Conservation (phyloP, 2,888 invertebrate species). For the Chrysina gloriosa region DNA sequence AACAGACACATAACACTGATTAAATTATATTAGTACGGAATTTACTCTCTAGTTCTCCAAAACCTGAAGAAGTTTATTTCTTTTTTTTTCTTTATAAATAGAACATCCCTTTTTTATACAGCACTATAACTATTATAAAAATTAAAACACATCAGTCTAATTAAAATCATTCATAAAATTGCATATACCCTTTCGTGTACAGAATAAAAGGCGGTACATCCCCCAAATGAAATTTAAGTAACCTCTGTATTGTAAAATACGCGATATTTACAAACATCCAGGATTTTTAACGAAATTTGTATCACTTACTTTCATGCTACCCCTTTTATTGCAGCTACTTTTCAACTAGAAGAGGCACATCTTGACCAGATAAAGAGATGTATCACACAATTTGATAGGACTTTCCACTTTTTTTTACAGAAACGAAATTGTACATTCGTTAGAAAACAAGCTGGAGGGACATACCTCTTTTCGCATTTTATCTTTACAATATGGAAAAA, state of each 20-base stretch:
- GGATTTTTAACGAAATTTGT: too few species aligned
- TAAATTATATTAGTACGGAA: slow-evolving; percentile 44
- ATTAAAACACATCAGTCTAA: slow-evolving; percentile 42
- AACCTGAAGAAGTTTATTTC: slow-evolving; percentile 34
- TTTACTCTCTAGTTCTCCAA: slow-evolving; percentile 41
- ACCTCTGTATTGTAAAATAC: too few species aligned
- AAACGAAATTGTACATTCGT: too few species aligned
- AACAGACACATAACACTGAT: slow-evolving; percentile 44
- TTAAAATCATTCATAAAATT: slow-evolving; percentile 25
- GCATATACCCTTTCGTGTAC: slow-evolving; percentile 23
- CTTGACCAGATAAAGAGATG: too few species aligned
- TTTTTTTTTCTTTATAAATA: slow-evolving; percentile 36
- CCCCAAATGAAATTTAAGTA: too few species aligned
- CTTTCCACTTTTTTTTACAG: too few species aligned
- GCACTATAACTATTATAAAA: slow-evolving; percentile 38
- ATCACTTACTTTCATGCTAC: too few species aligned
- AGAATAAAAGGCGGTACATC: slow-evolving; percentile 11
- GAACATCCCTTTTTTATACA: slow-evolving; percentile 39
- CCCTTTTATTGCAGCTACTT: too few species aligned
- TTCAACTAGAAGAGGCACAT: too few species aligned
- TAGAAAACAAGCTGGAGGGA: too few species aligned
- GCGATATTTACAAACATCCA: too few species aligned
- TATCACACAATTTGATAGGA: too few species aligned
- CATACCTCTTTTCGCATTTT: not conserved
- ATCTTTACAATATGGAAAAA: slow-evolving; percentile 13